phyloP scores from a whole-genome alignment of 1,140 invertebrate genomes.

The Parapsyche elsis region DNA sequence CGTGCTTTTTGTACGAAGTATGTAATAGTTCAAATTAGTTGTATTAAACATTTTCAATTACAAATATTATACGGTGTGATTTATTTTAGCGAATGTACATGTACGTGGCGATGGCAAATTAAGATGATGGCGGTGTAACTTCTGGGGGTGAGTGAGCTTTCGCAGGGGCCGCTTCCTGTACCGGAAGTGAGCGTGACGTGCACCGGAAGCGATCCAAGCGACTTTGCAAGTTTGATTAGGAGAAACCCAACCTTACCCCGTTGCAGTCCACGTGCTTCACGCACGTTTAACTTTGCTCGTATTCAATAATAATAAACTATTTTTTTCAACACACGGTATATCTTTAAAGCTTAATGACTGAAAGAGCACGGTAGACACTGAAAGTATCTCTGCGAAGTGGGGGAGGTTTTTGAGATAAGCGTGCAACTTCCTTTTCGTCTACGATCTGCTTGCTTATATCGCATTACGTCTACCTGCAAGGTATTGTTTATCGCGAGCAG shows the following conservation, averaged over 20 bases:
- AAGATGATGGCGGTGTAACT: too few relatives aligned
- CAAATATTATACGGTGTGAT: too few relatives aligned
- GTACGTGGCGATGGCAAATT: too few relatives aligned
- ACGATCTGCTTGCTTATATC: not conserved
- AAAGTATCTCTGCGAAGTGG: not conserved
- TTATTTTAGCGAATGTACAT: too few relatives aligned
- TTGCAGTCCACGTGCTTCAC: not conserved
- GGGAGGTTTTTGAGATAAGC: slow-evolving; percentile 3
- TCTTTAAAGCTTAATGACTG: not conserved
- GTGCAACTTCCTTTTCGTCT: slow-evolving; percentile 7
- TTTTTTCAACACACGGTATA: not conserved
- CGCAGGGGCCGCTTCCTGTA: not conserved
- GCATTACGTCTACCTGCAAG: too few relatives aligned
- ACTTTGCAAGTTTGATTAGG: slow-evolving; percentile 39
- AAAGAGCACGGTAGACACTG: not conserved
- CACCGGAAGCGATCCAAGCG: slow-evolving; percentile 35
- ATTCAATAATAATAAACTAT: too few relatives aligned
- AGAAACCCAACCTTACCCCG: not conserved
- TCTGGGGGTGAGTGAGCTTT: not conserved
- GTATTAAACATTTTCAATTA: too few relatives aligned
- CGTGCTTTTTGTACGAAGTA: too few relatives aligned
- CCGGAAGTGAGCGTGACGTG: slow-evolving; percentile 36
- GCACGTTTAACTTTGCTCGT: not conserved
- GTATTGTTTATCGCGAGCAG: slow-evolving; percentile 7
- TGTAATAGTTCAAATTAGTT: too few relatives aligned